A percentile compares a stretch with the other conserved stretches of the same genome.
Conservation (phyloP, 2,113 vertebrate species). For the Oreocharis arfaki region DNA sequence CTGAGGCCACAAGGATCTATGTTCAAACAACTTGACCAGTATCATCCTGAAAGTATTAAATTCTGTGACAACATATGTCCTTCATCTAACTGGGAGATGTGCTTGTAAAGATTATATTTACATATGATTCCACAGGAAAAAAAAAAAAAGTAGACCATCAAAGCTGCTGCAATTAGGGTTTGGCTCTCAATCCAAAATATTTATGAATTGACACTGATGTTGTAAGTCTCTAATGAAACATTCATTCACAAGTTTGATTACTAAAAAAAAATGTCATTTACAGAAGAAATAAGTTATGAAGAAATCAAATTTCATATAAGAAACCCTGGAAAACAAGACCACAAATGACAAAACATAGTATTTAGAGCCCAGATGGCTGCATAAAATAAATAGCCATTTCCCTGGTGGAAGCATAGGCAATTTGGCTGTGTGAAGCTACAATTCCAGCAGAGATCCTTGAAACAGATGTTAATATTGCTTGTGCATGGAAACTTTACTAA, state of each 20-base stretch:
- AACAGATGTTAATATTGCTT: slow-evolving; percentile 83
- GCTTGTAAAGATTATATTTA: background rate
- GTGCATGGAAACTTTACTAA: slow-evolving; percentile 71
- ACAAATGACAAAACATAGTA: slow-evolving; percentile 74
- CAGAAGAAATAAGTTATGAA: slow-evolving; percentile 61
- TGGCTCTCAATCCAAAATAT: slow-evolving; percentile 44
- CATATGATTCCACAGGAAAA: background rate
- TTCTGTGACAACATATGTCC: background rate
- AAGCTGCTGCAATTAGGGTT: slow-evolving; percentile 32
- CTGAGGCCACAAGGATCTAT: background rate
- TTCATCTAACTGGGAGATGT: slow-evolving; percentile 1
- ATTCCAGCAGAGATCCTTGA: slow-evolving; percentile 78
- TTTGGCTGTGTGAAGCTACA: slow-evolving; percentile 77
- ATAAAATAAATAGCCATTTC: slow-evolving; percentile 82
- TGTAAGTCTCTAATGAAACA: slow-evolving; percentile 28
- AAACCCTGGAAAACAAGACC: slow-evolving; percentile 67
- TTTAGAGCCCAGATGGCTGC: slow-evolving; percentile 80
- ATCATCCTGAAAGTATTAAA: background rate
- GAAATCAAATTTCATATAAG: slow-evolving; percentile 67
- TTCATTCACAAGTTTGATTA: slow-evolving; percentile 48
- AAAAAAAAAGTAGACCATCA: background rate
- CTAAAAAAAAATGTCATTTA: background rate
- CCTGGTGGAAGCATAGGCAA: slow-evolving; percentile 76
- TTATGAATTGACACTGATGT: slow-evolving; percentile 39
- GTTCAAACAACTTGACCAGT: background rate